phyloP scores from a whole-genome alignment of 2,113 vertebrate species.

The Clinocottus analis region DNA sequence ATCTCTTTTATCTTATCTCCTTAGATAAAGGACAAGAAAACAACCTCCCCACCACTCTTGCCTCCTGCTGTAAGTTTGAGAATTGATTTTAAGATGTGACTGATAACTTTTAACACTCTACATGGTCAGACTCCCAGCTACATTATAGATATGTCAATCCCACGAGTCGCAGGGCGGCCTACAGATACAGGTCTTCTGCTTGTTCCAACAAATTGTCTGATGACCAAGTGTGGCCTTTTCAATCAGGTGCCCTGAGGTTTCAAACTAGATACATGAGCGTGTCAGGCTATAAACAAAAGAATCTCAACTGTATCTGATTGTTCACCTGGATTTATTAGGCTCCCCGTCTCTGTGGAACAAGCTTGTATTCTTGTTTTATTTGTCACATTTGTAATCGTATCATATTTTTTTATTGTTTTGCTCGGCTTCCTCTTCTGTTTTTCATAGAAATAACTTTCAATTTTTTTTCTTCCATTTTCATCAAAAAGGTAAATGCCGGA shows the following conservation, averaged over 20 bases:
- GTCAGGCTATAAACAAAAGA: neutral
- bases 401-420: neutral
- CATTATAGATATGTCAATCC: constrained; percentile 10
- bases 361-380: neutral
- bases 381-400: neutral
- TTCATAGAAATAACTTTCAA: neutral
- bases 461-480: constrained; percentile 23
- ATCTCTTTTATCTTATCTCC: too few species aligned
- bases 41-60: neutral
- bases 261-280: neutral
- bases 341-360: neutral
- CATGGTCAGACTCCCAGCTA: constrained; percentile 10
- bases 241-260: neutral
- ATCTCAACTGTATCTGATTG: neutral
- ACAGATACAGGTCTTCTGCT: neutral
- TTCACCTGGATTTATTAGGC: neutral
- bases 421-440: neutral
- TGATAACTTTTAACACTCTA: constrained; percentile 12
- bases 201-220: constrained; percentile 16
- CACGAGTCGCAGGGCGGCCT: neutral
- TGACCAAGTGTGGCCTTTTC: neutral
- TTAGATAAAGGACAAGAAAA: too few species aligned
- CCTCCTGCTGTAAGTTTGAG: neutral
- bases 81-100: constrained; percentile 20
- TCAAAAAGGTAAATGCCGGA: constrained; percentile 12